These are phyloP conservation scores for Clarias fuscus DNA, from an alignment of 2,797 vertebrate species.

Conservation along the genomic window DNA sequence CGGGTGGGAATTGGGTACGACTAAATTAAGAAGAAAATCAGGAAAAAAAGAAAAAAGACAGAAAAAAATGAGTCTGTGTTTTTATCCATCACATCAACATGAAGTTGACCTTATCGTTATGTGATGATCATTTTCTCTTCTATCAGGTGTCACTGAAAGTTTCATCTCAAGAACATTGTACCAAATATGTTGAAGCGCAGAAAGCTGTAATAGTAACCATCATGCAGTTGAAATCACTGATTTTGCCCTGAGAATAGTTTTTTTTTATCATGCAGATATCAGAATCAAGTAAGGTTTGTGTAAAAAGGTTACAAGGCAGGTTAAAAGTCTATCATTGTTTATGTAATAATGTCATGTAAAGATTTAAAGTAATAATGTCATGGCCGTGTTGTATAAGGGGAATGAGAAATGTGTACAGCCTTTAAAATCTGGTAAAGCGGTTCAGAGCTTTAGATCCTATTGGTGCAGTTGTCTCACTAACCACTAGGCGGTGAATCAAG, in stretches of 20 bases:
- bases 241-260: background rate
- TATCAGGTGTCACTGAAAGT: background rate
- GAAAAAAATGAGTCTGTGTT: background rate
- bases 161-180: background rate
- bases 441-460: background rate
- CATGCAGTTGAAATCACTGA: background rate
- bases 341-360: background rate
- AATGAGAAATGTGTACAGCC: too few relatives aligned
- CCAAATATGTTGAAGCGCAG: background rate
- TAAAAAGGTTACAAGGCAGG: background rate
- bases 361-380: background rate
- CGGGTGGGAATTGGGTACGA: too few relatives aligned
- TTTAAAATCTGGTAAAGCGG: constrained; percentile 30
- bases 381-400: background rate
- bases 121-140: background rate
- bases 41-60: too few relatives aligned
- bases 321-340: background rate
- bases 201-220: background rate
- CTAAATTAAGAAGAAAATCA: too few relatives aligned
- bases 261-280: background rate
- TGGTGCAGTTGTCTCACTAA: constrained; percentile 48
- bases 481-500: constrained; percentile 68
- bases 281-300: background rate
- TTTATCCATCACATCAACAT: background rate
- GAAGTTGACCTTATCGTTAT: background rate